Base-by-base conservation (phyloP, 2,113 vertebrate species). In the Dermatemys mawii region DNA sequence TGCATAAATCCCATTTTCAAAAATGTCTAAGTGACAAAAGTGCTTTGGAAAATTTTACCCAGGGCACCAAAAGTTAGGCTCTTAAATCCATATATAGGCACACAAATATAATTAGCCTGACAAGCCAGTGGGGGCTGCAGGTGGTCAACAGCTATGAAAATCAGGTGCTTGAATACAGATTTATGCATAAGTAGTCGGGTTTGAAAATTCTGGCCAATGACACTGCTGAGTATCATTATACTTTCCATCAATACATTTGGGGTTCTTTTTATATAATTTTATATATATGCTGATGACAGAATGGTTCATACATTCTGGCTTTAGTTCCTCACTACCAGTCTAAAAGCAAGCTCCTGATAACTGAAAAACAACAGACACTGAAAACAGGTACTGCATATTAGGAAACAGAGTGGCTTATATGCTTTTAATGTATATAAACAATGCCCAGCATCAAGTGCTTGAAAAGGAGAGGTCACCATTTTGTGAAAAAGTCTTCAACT, bases 401-500 rank as follows among this genome's bases (percentile, higher is more conserved):
- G 80, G 48, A 60, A 49, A 78, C 44, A 12, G 78, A 84, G 70
- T 4, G 22, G 54, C 38, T 70, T 55, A 3, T 0, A 5, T 2
- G 17, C 50, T 94, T 80, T 91, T 81, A 49, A 84, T 21, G 73
- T 4, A 60, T 5, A 11, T 11, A 92, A 95, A 88, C 50, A 93
- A 49, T 24, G 53, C 44, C 83, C 2, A 17, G 76, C 14, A 54
- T 2, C 35, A 83, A 97, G 86, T 50, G 55, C 54, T 90, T 81
- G 32, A 82, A 91, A 95, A 97, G 91, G 88, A 95, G 86, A 97
- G 93, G 86, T 81, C 93, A 95, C 48, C 21, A 16, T 93, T 88
- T 57, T 75, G 38, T 92, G 85, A 83, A 88, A 78, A 93, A 94
- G 90, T 81, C 93, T 97, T 92, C 95, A 95, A 96, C 96, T 88